These are phyloP conservation scores for Sussaba pulchella DNA, from an alignment of 2,888 invertebrate genomes.

Conservation along the genomic window DNA sequence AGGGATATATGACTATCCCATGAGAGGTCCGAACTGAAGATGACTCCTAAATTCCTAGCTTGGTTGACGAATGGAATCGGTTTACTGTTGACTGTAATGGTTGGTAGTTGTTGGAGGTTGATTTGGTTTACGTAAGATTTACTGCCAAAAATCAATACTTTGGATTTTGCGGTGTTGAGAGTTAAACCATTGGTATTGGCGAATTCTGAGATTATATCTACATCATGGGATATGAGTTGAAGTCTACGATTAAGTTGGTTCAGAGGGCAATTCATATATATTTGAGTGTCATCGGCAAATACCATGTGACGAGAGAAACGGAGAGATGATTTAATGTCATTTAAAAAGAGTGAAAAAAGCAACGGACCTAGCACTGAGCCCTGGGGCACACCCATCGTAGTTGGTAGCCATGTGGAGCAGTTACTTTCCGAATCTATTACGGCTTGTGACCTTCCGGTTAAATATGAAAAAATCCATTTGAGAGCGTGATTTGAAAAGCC, in stretches of 20 bases:
- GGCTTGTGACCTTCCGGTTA: too few relatives aligned
- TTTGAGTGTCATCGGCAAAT: conserved; percentile 29
- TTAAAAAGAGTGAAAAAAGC: too few relatives aligned
- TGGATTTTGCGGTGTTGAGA: conserved; percentile 19
- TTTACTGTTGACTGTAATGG: not conserved
- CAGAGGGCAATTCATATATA: too few relatives aligned
- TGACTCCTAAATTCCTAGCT: not conserved
- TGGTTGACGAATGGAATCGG: not conserved
- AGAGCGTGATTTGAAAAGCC: too few relatives aligned
- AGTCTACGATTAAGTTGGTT: too few relatives aligned
- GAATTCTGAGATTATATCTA: too few relatives aligned
- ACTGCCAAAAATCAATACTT: conserved; percentile 14
- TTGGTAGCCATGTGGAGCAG: not conserved
- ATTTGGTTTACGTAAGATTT: not conserved
- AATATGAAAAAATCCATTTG: too few relatives aligned
- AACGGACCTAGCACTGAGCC: too few relatives aligned
- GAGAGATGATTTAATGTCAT: too few relatives aligned
- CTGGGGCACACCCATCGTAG: too few relatives aligned
- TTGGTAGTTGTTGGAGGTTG: not conserved
- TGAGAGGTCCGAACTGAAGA: not conserved
- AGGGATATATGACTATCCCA: not conserved
- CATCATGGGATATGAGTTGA: not conserved
- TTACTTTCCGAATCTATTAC: not conserved
- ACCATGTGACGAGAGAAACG: too few relatives aligned
- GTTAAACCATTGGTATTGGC: conserved; percentile 43